phyloP scores from a whole-genome alignment of 2,888 invertebrate species.

The Priocnemis perturbator region DNA sequence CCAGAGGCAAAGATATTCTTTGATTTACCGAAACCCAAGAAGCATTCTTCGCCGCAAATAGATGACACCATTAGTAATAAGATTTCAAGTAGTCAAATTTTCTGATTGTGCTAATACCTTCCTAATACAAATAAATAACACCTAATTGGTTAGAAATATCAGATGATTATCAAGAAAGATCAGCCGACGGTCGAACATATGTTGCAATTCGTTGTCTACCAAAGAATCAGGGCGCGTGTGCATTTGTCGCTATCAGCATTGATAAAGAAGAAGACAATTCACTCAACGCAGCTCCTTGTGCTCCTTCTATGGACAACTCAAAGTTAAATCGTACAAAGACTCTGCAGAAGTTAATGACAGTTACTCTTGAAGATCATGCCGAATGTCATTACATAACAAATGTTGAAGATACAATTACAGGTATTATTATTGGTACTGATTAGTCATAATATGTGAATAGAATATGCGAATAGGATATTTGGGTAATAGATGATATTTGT shows the following conservation, averaged over 20 bases:
- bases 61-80: conserved; percentile 36
- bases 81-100: background rate
- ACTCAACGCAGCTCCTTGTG: conserved; percentile 66
- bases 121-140: background rate
- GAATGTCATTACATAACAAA: conserved; percentile 53
- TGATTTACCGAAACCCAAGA: conserved; percentile 44
- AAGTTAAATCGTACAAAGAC: conserved; percentile 46
- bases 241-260: conserved; percentile 74
- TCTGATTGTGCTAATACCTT: background rate
- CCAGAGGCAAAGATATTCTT: conserved; percentile 59
- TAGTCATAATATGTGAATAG: background rate
- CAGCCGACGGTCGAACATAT: conserved; percentile 74
- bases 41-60: conserved; percentile 40
- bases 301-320: conserved; percentile 38
- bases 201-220: conserved; percentile 75
- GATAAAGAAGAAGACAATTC: conserved; percentile 71
- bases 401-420: conserved; percentile 49
- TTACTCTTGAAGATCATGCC: conserved; percentile 33
- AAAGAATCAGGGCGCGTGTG: conserved; percentile 75
- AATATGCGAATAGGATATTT: background rate
- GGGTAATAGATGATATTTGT: background rate
- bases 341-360: conserved; percentile 37
- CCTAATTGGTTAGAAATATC: conserved; percentile 33
- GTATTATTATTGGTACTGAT: conserved; percentile 15
- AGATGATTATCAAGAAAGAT: conserved; percentile 55